Evolutionary conservation across 2,113 vertebrate species (phyloP).

Genomic region (Phalacrocorax carbo): DNA sequence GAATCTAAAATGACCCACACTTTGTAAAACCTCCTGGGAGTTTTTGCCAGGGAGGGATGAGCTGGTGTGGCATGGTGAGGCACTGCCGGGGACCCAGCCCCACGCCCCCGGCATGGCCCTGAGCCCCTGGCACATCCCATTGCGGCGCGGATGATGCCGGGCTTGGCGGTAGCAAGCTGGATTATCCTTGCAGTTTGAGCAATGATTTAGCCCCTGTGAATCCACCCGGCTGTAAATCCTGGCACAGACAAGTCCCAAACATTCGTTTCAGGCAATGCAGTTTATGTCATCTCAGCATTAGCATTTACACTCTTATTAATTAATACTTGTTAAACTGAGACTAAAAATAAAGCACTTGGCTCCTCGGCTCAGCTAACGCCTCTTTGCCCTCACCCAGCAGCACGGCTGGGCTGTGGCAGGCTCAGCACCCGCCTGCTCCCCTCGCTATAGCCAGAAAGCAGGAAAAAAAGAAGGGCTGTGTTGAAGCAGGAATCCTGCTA

Average conservation of each 20-base stretch:
- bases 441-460: not conserved
- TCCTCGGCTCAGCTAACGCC: not conserved
- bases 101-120: not conserved
- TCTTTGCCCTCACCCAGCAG: constrained; percentile 9
- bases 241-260: constrained; percentile 20
- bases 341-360: constrained; percentile 19
- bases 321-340: constrained; percentile 46
- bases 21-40: not conserved
- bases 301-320: constrained; percentile 51
- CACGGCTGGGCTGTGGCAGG: not conserved
- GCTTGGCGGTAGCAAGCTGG: not conserved
- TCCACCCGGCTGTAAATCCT: constrained; percentile 29
- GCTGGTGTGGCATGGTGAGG: not conserved
- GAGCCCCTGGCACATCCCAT: not conserved
- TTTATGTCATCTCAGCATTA: constrained; percentile 20
- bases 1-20: not conserved
- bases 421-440: not conserved
- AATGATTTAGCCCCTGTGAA: not conserved
- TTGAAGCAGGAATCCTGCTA: not conserved
- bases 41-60: not conserved
- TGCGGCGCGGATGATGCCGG: not conserved
- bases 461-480: not conserved
- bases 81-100: not conserved
- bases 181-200: constrained; percentile 15
- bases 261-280: not conserved